Percentiles rank a stretch among this genome's conserved stretches.
Conservation (phyloP, 2,113 vertebrate species). For the Gavialis gangeticus region DNA sequence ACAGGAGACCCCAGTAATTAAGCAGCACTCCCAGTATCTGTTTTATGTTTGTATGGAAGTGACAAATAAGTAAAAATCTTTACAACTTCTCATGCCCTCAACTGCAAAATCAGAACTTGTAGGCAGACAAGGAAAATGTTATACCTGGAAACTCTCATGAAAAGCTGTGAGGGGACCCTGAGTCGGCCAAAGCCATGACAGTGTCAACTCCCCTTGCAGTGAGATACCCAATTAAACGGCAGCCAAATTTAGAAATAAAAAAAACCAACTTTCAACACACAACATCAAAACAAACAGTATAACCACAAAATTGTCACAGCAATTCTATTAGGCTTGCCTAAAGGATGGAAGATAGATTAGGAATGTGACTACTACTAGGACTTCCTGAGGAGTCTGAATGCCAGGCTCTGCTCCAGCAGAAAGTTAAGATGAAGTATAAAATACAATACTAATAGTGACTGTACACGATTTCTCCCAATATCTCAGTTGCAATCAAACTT, state of each 20-base stretch:
- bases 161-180: neutral
- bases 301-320: too few species aligned
- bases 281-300: too few species aligned
- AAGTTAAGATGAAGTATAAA: neutral
- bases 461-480: neutral
- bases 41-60: neutral
- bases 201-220: too few species aligned
- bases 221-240: too few species aligned
- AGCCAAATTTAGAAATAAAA: too few species aligned
- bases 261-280: too few species aligned
- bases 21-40: neutral
- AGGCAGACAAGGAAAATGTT: neutral
- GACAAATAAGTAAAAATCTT: neutral
- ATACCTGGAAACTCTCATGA: neutral
- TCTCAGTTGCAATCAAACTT: neutral
- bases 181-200: too few species aligned
- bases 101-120: neutral
- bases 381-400: neutral
- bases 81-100: neutral
- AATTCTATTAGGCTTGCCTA: neutral
- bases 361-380: neutral
- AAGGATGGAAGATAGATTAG: neutral
- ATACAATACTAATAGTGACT: neutral
- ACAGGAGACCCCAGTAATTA: neutral
- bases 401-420: neutral